Conservation (phyloP, 2,797 vertebrate genomes). For the Micropoecilia bifurca region DNA sequence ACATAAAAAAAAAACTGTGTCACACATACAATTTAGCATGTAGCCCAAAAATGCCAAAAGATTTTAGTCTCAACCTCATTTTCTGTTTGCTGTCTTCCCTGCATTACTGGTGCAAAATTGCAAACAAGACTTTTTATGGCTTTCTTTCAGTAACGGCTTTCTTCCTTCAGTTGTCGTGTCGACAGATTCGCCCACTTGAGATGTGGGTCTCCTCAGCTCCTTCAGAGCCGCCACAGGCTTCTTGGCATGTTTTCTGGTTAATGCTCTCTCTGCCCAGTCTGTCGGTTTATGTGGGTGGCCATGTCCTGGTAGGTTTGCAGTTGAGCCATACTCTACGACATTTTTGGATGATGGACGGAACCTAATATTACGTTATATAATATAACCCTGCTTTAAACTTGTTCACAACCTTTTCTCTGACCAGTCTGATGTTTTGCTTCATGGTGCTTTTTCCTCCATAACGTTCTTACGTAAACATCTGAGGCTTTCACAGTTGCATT, state of each 20-base stretch:
- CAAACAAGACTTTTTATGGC: neutral
- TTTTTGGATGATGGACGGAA: neutral
- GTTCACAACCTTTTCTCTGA: neutral
- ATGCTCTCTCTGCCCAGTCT: conserved; percentile 1
- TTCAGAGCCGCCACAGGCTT: neutral
- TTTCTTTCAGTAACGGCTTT: conserved; percentile 4
- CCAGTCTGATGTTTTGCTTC: neutral
- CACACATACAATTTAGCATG: neutral
- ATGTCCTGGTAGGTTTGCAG: neutral
- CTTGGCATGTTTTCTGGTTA: neutral
- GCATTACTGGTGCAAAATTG: neutral
- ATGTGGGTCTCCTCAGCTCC: neutral
- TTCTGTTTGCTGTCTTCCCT: neutral
- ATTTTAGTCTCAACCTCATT: neutral
- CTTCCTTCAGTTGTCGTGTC: neutral
- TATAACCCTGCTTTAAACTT: neutral
- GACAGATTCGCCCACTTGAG: neutral
- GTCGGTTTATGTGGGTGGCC: neutral
- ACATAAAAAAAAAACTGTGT: neutral
- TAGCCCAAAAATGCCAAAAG: neutral
- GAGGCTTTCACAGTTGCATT: neutral
- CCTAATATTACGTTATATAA: neutral
- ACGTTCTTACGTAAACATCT: neutral
- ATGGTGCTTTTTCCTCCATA: neutral
- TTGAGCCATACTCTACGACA: neutral